A percentile compares a stretch with the other conserved stretches of the same genome.
Evolutionary conservation across 64 coral and sea anemone species (phyloP).

Genomic region (Pachyseris speciosa): DNA sequence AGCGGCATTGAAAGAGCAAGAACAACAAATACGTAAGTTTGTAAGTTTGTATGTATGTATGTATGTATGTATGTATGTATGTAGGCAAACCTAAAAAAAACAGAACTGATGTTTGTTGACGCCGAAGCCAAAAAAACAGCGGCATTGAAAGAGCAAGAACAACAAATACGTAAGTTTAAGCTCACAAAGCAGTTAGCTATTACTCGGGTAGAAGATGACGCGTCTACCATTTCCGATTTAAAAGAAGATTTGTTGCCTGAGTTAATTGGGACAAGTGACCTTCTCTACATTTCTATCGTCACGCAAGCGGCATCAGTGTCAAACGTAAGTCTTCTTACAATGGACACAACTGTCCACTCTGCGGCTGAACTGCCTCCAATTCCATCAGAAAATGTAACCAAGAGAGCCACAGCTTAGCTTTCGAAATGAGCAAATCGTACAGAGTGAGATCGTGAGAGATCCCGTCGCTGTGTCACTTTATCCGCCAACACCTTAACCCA

Average conservation of each 20-base stretch:
- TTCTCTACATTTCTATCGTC: background rate
- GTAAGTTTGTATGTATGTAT: too few relatives aligned
- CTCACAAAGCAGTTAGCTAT: slow-evolving; percentile 1
- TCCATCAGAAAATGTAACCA: background rate
- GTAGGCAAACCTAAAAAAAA: too few relatives aligned
- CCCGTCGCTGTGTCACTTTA: background rate
- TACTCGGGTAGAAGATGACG: background rate
- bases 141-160: background rate
- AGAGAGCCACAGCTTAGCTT: background rate
- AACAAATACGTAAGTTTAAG: slow-evolving; percentile 15
- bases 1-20: background rate
- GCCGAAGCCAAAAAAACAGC: background rate
- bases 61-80: too few relatives aligned
- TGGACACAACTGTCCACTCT: background rate
- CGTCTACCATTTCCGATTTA: background rate
- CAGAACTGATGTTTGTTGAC: background rate
- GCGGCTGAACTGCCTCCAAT: background rate
- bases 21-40: background rate
- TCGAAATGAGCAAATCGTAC: background rate
- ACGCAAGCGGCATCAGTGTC: background rate
- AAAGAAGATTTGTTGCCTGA: slow-evolving; percentile 2
- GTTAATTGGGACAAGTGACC: background rate
- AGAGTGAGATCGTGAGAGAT: background rate
- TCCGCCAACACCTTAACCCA: slow-evolving; percentile 3
- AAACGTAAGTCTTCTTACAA: background rate